Base-by-base conservation (phyloP, 2,888 invertebrate genomes). In the Drosophila prostipennis region DNA sequence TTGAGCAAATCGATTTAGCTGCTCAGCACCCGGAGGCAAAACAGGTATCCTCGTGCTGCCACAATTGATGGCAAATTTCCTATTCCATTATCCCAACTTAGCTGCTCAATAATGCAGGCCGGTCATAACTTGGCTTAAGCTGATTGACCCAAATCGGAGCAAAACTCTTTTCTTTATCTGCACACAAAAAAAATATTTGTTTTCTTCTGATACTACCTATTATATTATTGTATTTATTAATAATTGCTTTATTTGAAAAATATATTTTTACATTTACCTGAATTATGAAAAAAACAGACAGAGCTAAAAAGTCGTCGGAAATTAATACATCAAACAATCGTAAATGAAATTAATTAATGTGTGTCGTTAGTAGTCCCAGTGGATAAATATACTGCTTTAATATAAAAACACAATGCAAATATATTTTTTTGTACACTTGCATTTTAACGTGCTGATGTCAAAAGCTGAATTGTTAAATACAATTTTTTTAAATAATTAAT, bases 1-100 rank as follows among this genome's bases (percentile, higher is more conserved):
- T 45, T 63, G 63, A 52, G 26, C 23, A 52, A 46, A 46, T 65
- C 64, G 64, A 65, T 65, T 63, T 16, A 39, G 45, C 11, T 29
- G 29, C n/a, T 6, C 14, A 45, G 16, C 40, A 26, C 6, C 45
- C 45, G 8, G 14, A 13, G 61, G 23, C 43, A 19, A 37, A 60
- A 43, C 52, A 37, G 63, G 61, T 61, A 51, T 51, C 36, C 29
- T n/a, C n/a, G 11, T n/a, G 26, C 43, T 39, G 52, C 26, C 58
- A 23, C 58, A 34, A 61, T 46, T 23, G 23, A 39, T 57, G 58
- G 58, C 13, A n/a, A 26, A 39, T 63, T 53, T 34, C 39, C 23
- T 19, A 34, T 53, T 46, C 39, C 64, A 53, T 63, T 63, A 53
- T 39, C 52, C 46, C 4, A 19, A 48, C 59, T 48, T 40, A 14